Evolutionary conservation across 2,888 invertebrate genomes (phyloP).

Genomic region (Nephrotoma guestfalica): DNA sequence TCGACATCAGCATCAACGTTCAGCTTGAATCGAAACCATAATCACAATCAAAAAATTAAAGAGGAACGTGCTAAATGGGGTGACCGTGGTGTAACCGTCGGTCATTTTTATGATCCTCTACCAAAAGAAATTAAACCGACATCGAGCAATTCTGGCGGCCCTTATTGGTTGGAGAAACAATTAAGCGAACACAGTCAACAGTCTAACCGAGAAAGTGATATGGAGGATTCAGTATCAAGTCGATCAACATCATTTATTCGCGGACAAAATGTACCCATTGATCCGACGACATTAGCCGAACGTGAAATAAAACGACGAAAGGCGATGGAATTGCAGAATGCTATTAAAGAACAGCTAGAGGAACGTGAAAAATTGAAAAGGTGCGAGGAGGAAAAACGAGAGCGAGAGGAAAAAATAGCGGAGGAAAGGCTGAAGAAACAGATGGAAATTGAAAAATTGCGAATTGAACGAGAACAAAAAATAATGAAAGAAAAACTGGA

Average conservation of each 20-base stretch:
- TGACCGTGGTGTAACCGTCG: constrained; percentile 51
- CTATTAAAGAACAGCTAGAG: constrained; percentile 69
- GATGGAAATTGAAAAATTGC: constrained; percentile 50
- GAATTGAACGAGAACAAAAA: constrained; percentile 57
- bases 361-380: constrained; percentile 61
- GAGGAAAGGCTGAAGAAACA: constrained; percentile 63
- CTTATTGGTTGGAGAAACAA: constrained; percentile 32
- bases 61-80: constrained; percentile 61
- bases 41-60: constrained; percentile 25
- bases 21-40: constrained; percentile 13
- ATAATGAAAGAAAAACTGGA: constrained; percentile 52
- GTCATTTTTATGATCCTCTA: constrained; percentile 50
- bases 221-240: constrained; percentile 18
- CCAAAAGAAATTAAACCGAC: constrained; percentile 18
- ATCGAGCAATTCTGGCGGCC: constrained; percentile 21
- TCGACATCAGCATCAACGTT: not conserved
- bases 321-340: constrained; percentile 74
- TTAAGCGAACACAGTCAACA: constrained; percentile 21
- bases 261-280: constrained; percentile 75
- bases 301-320: constrained; percentile 67
- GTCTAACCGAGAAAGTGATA: constrained; percentile 21
- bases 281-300: constrained; percentile 65
- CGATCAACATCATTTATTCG: constrained; percentile 49
- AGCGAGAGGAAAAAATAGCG: constrained; percentile 66
- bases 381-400: constrained; percentile 58